phyloP scores from a whole-genome alignment of 2,888 invertebrate genomes.

The Xestia c-nigrum region DNA sequence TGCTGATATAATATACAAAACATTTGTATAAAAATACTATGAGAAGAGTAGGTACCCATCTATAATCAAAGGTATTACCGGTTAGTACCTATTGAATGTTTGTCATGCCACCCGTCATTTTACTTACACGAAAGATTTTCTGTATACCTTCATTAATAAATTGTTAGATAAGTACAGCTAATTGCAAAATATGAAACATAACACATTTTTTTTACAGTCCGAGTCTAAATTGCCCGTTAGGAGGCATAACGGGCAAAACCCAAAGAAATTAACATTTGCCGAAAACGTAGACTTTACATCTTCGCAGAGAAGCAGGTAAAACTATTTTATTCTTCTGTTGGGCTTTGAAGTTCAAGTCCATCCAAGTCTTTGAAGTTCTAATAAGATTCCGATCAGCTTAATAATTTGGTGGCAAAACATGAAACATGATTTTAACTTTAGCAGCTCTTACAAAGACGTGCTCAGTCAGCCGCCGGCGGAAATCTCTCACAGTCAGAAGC shows the following conservation, averaged over 20 bases:
- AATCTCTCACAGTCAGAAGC: constrained; percentile 78
- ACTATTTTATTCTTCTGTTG: background rate
- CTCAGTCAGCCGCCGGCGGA: constrained; percentile 79
- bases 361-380: background rate
- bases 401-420: background rate
- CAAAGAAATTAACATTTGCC: constrained; percentile 73
- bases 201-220: constrained; percentile 52
- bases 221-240: constrained; percentile 64
- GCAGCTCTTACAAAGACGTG: constrained; percentile 74
- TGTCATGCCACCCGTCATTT: constrained; percentile 10
- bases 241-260: constrained; percentile 23
- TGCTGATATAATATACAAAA: background rate
- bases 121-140: constrained; percentile 2
- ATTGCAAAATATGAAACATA: background rate
- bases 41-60: background rate
- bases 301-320: constrained; percentile 75
- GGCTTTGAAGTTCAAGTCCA: background rate
- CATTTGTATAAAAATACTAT: background rate
- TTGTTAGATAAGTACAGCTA: background rate
- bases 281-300: constrained; percentile 67
- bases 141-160: constrained; percentile 25
- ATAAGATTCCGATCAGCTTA: background rate
- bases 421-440: background rate
- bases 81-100: no score
- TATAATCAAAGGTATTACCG: no score